Evolutionary conservation across 2,888 invertebrate genomes (phyloP), one percentile per base, ranked within the genome.

Genomic region (Luffia ferchaultella): DNA sequence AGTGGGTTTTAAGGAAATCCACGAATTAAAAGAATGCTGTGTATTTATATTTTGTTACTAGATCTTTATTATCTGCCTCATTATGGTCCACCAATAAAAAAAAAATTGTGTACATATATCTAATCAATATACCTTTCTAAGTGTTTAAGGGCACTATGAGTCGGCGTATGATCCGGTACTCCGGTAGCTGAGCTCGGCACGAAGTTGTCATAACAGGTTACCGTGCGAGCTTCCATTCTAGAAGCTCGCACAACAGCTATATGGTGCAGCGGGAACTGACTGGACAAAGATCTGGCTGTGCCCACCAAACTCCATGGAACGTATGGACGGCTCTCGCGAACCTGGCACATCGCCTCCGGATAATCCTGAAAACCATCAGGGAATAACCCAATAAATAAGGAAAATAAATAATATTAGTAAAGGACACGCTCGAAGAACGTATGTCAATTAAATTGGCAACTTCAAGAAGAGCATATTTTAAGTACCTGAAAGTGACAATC

Each of bases 121-220:
- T n/a, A n/a, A n/a, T n/a, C n/a, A n/a, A n/a, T n/a, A n/a, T 68
- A 88, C 88, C 85, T 86, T 65, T 90, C 87, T 48, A 96, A 76
- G 67, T 96, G 95, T 50, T 86, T 85, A 54, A 95, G 77, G 2
- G 93, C 90, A 60, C 87, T 86, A 68, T 90, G 89, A 59, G 88
- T 89, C 12, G 89, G 88, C n/a, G 87, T 87, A 70, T 93, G 93
- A 55, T 89, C 88, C 2, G 96, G 96, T 16, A 90, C 89, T n/a
- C 95, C 95, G 53, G 90, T 90, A 65, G 90, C 89, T 75, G 90
- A 90, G 61, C 91, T 89, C 19, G 89, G 87, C 50, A 96, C 93
- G 77, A 96, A 96, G 82, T 96, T 96, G 71, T 93, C 91, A 68
- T 90, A 96, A 65, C 94, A 93, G 66, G 92, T 93, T 74, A 93